Conservation (phyloP, 2,888 invertebrate genomes). For the Omphaloscelis lunosa region DNA sequence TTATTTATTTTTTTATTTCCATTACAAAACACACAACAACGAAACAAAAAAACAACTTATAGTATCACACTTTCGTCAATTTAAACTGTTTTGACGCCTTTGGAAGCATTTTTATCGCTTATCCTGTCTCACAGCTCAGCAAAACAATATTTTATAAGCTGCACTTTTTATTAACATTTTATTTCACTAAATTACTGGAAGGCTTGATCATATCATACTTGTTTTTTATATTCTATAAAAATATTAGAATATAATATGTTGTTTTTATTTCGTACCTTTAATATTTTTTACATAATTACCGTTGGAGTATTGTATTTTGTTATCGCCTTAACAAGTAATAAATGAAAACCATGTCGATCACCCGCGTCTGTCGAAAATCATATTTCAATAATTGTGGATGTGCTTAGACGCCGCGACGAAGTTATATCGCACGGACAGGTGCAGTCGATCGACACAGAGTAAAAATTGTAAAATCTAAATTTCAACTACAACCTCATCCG, state of each 20-base stretch:
- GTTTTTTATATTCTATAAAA: conserved; percentile 89
- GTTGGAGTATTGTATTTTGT: conserved; percentile 87
- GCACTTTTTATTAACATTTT: conserved; percentile 78
- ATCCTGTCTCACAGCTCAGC: conserved; percentile 87
- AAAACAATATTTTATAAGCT: conserved; percentile 86
- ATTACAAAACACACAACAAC: conserved; percentile 90
- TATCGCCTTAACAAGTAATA: conserved; percentile 79
- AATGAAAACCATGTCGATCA: conserved; percentile 73
- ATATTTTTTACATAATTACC: conserved; percentile 83
- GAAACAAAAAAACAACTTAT: conserved; percentile 89
- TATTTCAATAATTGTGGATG: conserved; percentile 68
- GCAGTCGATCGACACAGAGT: conserved; percentile 74
- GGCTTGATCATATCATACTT: conserved; percentile 89
- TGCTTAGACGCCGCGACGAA: conserved; percentile 74
- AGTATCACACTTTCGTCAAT: conserved; percentile 89
- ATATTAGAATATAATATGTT: conserved; percentile 88
- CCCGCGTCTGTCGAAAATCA: conserved; percentile 61
- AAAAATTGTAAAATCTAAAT: conserved; percentile 74
- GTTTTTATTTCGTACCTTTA: conserved; percentile 82
- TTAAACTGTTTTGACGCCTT: conserved; percentile 80
- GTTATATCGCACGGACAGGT: conserved; percentile 72
- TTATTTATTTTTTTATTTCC: conserved; percentile 79
- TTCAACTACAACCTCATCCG: conserved; percentile 79
- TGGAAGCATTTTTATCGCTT: conserved; percentile 85
- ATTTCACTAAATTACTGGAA: conserved; percentile 90